These are phyloP conservation scores for Sebastes goodei DNA, from an alignment of 2,797 vertebrate species.

Conservation along the genomic window DNA sequence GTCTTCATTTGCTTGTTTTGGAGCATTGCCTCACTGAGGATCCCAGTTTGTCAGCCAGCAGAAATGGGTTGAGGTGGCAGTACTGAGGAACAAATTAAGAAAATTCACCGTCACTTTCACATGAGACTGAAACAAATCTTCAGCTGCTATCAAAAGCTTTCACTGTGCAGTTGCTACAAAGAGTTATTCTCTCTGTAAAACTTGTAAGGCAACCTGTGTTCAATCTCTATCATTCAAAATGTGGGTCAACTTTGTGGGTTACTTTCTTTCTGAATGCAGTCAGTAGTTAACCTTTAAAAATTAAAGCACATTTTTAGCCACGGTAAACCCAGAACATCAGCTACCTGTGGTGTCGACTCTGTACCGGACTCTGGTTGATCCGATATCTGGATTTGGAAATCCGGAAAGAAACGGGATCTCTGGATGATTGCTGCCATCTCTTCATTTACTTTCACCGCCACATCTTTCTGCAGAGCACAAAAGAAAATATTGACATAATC, in stretches of 20 bases:
- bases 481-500: background rate
- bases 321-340: background rate
- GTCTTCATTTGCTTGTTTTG: conserved; percentile 61
- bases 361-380: conserved; percentile 43
- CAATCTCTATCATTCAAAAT: background rate
- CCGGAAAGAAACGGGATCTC: conserved; percentile 72
- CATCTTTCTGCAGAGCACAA: conserved; percentile 66
- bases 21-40: conserved; percentile 70
- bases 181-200: background rate
- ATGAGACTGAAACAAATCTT: background rate
- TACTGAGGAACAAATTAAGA: conserved; percentile 48
- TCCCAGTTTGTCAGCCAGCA: conserved; percentile 74
- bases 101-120: background rate
- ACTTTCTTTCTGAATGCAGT: background rate
- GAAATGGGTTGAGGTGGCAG: conserved; percentile 79
- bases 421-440: conserved; percentile 77
- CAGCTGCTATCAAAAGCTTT: background rate
- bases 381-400: conserved; percentile 68
- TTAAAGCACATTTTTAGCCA: background rate
- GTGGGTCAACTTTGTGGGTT: background rate
- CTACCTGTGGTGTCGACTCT: conserved; percentile 63
- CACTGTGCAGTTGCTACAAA: background rate
- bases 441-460: conserved; percentile 65
- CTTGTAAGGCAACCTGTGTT: background rate
- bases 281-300: background rate